Percentiles rank a stretch among this genome's conserved stretches.
Evolutionary conservation across 2,113 vertebrate species (phyloP).

Genomic region (Hyperoodon ampullatus): DNA sequence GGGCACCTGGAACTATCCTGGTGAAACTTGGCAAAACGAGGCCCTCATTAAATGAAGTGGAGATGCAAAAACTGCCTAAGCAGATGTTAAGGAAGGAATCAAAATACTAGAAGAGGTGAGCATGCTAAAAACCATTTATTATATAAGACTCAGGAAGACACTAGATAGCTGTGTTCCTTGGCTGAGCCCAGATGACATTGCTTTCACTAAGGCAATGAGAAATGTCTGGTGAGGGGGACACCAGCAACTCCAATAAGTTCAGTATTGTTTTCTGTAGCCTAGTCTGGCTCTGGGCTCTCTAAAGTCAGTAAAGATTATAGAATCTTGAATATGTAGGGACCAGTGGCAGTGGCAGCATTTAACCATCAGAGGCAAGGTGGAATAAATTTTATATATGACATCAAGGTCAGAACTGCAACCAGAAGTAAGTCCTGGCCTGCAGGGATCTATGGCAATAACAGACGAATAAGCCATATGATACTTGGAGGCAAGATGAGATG

Average conservation of each 20-base stretch:
- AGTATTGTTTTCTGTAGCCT: background rate
- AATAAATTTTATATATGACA: background rate
- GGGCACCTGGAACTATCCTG: background rate
- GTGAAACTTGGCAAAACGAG: background rate
- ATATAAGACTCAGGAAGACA: background rate
- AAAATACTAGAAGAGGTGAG: background rate
- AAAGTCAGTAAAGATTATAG: background rate
- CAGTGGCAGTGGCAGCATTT: background rate
- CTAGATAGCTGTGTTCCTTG: background rate
- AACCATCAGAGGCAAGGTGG: background rate
- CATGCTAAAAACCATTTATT: background rate
- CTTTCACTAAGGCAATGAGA: background rate
- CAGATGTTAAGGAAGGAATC: background rate
- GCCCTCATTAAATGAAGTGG: background rate
- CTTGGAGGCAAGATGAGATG: conserved; percentile 1
- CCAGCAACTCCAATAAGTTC: background rate
- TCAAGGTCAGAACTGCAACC: conserved; percentile 3
- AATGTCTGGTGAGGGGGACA: background rate
- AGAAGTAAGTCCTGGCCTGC: background rate
- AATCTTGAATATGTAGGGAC: background rate
- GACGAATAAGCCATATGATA: background rate
- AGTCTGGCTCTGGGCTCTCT: background rate
- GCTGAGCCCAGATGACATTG: background rate
- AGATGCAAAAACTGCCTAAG: background rate
- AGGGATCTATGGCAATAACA: background rate